Evolutionary conservation across 2,797 vertebrate genomes (phyloP).

Genomic region (Sebastes vulpes): DNA sequence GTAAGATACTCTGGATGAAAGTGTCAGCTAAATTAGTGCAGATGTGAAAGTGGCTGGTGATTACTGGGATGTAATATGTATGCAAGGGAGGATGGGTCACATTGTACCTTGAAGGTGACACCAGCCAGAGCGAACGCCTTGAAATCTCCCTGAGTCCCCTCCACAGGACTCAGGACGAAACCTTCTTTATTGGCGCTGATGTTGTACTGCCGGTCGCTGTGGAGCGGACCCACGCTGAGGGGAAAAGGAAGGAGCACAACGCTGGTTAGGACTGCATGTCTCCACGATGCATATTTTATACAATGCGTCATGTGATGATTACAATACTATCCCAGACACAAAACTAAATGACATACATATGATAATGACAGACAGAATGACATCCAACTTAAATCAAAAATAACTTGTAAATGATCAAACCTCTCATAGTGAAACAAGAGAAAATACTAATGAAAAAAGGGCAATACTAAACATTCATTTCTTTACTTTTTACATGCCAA

Average conservation of each 20-base stretch:
- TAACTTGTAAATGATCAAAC: background rate
- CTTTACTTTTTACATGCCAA: background rate
- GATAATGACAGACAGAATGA: background rate
- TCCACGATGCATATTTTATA: background rate
- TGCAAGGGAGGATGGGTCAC: background rate
- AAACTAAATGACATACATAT: background rate
- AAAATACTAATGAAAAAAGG: background rate
- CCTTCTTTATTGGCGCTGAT: slow-evolving; percentile 95
- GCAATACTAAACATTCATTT: background rate
- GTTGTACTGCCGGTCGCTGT: slow-evolving; percentile 94
- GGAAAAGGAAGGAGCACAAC: background rate
- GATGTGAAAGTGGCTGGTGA: background rate
- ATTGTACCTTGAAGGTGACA: slow-evolving; percentile 93
- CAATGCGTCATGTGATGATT: background rate
- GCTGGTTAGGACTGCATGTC: background rate
- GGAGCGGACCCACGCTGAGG: slow-evolving; percentile 93
- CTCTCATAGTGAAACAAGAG: background rate
- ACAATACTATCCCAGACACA: background rate
- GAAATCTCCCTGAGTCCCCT: slow-evolving; percentile 92
- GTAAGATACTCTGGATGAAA: background rate
- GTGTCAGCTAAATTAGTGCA: background rate
- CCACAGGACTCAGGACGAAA: slow-evolving; percentile 93
- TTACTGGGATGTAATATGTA: background rate
- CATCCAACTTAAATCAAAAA: background rate
- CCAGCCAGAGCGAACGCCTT: slow-evolving; percentile 98